Evolutionary conservation across 1,140 invertebrate species (phyloP).

Genomic region (Heliconius himera): DNA sequence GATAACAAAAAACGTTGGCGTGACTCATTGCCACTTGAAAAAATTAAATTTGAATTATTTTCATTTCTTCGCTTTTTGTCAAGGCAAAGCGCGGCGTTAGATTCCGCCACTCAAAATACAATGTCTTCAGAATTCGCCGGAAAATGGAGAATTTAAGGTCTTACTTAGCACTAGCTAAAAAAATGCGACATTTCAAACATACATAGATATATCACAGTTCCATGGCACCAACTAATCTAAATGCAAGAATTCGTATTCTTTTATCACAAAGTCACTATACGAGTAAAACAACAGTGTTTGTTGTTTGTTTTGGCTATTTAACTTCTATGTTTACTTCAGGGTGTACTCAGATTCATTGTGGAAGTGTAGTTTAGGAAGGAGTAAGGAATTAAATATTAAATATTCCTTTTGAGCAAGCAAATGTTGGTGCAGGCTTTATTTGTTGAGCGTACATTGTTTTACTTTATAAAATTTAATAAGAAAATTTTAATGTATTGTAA

Average conservation of each 20-base stretch:
- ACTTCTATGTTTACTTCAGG: conserved; percentile 2
- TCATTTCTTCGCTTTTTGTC: too few relatives aligned
- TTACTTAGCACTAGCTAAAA: too few relatives aligned
- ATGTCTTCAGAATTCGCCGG: too few relatives aligned
- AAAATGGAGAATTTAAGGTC: too few relatives aligned
- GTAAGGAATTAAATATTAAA: conserved; percentile 7
- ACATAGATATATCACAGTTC: too few relatives aligned
- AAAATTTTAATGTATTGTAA: background rate
- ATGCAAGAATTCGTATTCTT: background rate
- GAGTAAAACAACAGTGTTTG: background rate
- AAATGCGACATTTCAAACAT: too few relatives aligned
- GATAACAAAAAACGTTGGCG: too few relatives aligned
- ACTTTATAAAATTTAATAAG: background rate
- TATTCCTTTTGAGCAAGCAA: conserved; percentile 4
- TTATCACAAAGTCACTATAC: background rate
- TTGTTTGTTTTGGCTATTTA: conserved; percentile 9
- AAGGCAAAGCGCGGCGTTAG: too few relatives aligned
- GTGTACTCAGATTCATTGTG: conserved; percentile 12
- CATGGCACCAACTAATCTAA: too few relatives aligned
- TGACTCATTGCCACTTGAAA: too few relatives aligned
- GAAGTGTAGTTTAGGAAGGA: conserved; percentile 7
- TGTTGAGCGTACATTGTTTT: background rate
- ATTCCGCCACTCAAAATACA: too few relatives aligned
- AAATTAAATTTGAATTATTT: too few relatives aligned
- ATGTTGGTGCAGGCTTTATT: background rate